Evolutionary conservation across 2,113 vertebrate genomes (phyloP).

Genomic region (Platysternon megacephalum): DNA sequence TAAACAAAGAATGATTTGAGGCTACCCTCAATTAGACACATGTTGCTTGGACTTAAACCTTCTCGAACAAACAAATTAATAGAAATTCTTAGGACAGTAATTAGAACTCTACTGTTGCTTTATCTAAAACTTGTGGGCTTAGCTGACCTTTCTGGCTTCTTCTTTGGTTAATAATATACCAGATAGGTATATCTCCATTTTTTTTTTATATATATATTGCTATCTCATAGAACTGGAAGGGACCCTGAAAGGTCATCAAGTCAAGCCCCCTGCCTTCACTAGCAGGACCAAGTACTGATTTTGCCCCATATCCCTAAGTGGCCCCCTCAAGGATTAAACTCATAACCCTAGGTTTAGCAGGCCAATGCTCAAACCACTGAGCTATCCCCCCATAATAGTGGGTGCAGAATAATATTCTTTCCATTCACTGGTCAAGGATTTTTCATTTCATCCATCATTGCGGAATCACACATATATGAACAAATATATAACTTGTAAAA

Average conservation of each 20-base stretch:
- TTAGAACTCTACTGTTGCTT: neutral
- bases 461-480: neutral
- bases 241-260: no score
- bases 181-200: no score
- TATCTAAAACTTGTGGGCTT: neutral
- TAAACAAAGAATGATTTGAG: neutral
- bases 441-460: conserved; percentile 8
- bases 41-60: neutral
- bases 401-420: conserved; percentile 16
- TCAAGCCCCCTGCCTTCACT: no score
- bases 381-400: no score
- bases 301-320: no score
- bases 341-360: no score
- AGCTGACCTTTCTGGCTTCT: neutral
- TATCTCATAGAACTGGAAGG: no score
- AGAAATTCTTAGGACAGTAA: neutral
- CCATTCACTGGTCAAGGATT: conserved; percentile 18
- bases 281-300: no score
- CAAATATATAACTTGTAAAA: neutral
- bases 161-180: conserved; percentile 8
- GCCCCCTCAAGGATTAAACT: no score
- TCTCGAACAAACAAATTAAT: neutral
- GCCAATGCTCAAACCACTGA: no score
- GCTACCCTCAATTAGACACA: neutral
- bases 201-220: no score